Conservation (phyloP, 1,140 invertebrate species). For the Euborellia annulipes region DNA sequence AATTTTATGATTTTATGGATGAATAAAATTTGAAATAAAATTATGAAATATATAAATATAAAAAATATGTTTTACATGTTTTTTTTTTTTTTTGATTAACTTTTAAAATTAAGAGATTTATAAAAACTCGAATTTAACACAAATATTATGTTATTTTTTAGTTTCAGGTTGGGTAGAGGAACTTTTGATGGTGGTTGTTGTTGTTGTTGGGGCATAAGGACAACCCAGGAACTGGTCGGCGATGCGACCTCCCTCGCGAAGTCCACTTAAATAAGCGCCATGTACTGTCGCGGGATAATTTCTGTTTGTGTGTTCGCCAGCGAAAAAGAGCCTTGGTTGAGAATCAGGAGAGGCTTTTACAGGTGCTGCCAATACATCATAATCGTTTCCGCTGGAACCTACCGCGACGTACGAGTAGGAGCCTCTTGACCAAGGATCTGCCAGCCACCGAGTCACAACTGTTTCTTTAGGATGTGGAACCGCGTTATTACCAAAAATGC, state of each 20-base stretch:
- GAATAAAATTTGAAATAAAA: too few relatives aligned
- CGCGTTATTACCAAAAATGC: constrained; percentile 80
- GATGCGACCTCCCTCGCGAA: constrained; percentile 85
- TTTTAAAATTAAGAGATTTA: too few relatives aligned
- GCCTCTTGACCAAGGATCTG: constrained; percentile 87
- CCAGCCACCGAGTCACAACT: constrained; percentile 90
- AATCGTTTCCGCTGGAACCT: constrained; percentile 90
- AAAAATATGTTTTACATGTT: too few relatives aligned
- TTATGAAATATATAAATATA: too few relatives aligned
- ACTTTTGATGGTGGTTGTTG: constrained; percentile 10
- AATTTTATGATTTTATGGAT: too few relatives aligned
- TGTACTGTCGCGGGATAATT: constrained; percentile 98
- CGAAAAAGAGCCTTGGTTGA: constrained; percentile 72
- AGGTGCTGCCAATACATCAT: constrained; percentile 87
- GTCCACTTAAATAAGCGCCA: constrained; percentile 86
- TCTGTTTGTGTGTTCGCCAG: constrained; percentile 93
- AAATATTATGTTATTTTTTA: too few relatives aligned
- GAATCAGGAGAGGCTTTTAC: constrained; percentile 36
- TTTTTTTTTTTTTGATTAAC: too few relatives aligned
- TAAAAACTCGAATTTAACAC: too few relatives aligned
- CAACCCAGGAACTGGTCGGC: constrained; percentile 75
- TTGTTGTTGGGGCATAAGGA: constrained; percentile 38
- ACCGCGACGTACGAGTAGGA: constrained; percentile 95
- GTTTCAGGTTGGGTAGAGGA: too few relatives aligned
- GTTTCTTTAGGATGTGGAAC: constrained; percentile 91